phyloP scores from a whole-genome alignment of 2,888 invertebrate species.

The Tiphia femorata region DNA sequence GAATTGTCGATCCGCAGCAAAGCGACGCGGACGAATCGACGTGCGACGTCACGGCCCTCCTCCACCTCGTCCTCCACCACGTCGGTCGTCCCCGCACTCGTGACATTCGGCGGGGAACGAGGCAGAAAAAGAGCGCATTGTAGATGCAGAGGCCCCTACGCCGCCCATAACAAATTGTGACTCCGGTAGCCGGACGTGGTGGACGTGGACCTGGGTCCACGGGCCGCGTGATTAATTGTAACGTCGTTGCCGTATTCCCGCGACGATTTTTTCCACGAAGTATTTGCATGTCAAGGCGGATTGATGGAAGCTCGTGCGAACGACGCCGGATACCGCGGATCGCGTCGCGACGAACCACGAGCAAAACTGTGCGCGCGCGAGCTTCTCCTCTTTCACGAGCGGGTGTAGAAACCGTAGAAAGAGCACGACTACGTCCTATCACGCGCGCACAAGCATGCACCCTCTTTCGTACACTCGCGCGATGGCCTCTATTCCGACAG shows the following conservation, averaged over 20 bases:
- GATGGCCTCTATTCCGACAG: conserved; percentile 14
- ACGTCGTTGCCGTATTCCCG: conserved; percentile 48
- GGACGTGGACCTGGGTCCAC: conserved; percentile 48
- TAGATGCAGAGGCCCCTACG: conserved; percentile 51
- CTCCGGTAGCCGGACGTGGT: conserved; percentile 55
- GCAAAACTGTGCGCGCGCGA: too few species aligned
- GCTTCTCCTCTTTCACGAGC: too few species aligned
- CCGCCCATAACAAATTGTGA: conserved; percentile 67
- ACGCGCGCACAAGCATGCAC: neutral
- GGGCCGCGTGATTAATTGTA: conserved; percentile 62
- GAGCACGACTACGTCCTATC: conserved; percentile 9
- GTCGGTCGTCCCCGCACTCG: too few species aligned
- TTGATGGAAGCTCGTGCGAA: conserved; percentile 50
- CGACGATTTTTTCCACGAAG: conserved; percentile 54
- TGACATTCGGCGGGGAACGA: conserved; percentile 5
- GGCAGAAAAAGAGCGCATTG: conserved; percentile 41
- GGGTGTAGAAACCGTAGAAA: conserved; percentile 35
- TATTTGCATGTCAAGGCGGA: conserved; percentile 63
- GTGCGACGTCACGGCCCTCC: too few species aligned
- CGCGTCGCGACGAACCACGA: conserved; percentile 16
- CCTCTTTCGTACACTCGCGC: neutral
- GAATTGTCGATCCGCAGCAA: neutral
- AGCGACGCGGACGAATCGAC: too few species aligned
- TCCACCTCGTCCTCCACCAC: too few species aligned
- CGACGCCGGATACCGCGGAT: conserved; percentile 19